These are phyloP conservation scores for Nomada flava DNA, from an alignment of 2,888 invertebrate species.

Conservation along the genomic window DNA sequence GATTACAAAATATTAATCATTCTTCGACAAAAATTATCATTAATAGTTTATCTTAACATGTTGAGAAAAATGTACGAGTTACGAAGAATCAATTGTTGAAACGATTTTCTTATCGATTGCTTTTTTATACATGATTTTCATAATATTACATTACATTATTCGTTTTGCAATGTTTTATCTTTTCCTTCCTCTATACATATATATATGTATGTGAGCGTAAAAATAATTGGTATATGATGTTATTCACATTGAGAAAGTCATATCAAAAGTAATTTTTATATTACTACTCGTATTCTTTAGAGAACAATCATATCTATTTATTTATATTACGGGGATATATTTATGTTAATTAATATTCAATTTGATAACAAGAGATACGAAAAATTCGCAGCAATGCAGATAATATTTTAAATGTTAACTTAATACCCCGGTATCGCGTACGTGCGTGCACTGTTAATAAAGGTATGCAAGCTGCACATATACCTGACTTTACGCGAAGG, in stretches of 20 bases:
- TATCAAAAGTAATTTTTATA: background rate
- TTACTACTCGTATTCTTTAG: background rate
- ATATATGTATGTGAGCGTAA: background rate
- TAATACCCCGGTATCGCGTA: background rate
- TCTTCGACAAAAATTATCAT: background rate
- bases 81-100: background rate
- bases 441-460: background rate
- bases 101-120: background rate
- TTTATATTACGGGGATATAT: background rate
- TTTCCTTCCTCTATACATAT: constrained; percentile 8
- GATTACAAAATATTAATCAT: background rate
- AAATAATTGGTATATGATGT: background rate
- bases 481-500: background rate
- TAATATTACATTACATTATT: background rate
- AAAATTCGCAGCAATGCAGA: background rate
- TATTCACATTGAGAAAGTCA: background rate
- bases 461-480: background rate
- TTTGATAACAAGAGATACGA: background rate
- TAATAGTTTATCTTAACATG: background rate
- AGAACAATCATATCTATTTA: background rate
- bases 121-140: background rate
- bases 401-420: constrained; percentile 2
- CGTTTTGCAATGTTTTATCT: background rate
- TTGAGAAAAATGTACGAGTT: background rate
- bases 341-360: background rate